Evolutionary conservation across 2,113 vertebrate species (phyloP), one percentile per base, ranked within the genome.

Genomic region (Mustela nigripes): DNA sequence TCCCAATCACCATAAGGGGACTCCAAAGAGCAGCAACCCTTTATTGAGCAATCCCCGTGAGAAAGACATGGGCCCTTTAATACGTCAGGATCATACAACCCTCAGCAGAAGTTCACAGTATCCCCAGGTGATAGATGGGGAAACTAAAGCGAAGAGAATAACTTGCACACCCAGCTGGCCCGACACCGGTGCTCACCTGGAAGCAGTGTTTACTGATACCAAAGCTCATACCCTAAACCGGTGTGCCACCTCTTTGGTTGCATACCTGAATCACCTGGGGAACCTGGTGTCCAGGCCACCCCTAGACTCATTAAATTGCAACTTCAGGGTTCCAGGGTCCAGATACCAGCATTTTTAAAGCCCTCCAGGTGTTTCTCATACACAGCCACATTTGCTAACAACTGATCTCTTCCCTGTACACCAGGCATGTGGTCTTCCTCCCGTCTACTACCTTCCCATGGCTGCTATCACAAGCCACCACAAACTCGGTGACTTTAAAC

Each of bases 221-320:
- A 53, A 76, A 78, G 63, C 26, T n/a, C 8, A 21, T 58, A 3
- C 19, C 63, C 12, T 24, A 18, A n/a, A 60, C 36, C 24, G 16
- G 11, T 6, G 0, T 28, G 56, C 39, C 6, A 39, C 1, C 2
- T 56, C 1, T 7, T 26, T 24, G 7, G 26, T 4, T 50, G 62
- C 9, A 39, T 26, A 12, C 24, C 26, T 21, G 36, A 73, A 36
- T 58, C 78, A 48, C n/a, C 5, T 18, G n/a, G 19, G 45, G 28
- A 74, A 28, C 28, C 1, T 60, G 45, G 22, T 4, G 15, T 12
- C 21, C 45, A 31, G 26, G 16, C 1, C 14, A 60, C 14, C 10
- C 36, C 26, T 21, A 73, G 39, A 33, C 45, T 74, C 78, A 73
- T 39, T 50, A 87, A 56, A 56, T 1, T 26, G 12, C 7, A 60